Base-by-base conservation (phyloP, 2,797 vertebrate species). In the Anguilla megastoma region DNA sequence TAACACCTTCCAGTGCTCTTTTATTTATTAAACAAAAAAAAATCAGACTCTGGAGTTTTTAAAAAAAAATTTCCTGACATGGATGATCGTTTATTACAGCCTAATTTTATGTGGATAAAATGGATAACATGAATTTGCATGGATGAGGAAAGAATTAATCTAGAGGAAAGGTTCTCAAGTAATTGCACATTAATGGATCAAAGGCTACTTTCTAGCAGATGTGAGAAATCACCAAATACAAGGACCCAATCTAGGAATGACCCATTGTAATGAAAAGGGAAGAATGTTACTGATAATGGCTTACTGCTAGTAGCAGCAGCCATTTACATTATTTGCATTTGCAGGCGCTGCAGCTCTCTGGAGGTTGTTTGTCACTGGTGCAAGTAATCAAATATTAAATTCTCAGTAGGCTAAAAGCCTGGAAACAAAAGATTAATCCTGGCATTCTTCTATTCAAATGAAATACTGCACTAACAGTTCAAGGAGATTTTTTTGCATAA, bases 381-480 rank as follows among this genome's bases (percentile, higher is more conserved):
- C 58, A 45, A 56, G 36, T 33, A 86, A 86, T 66, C 36, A 71
- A 52, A 52, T 82, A 82, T 30, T 86, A 56, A 85, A 83, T 88
- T 82, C 84, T 33, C 48, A 88, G 66, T 8, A 33, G 48, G 41
- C 50, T 14, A 16, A 30, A 76, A 3, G 36, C 54, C 60, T 48
- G 85, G 36, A 54, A 27, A 63, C 1, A n/a, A 0, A 87, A 79
- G 41, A 89, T 85, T 27, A 58, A 85, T 56, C 86, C 69, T 86
- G 88, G 83, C 88, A 84, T 33, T 3, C 0, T 50, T 36, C 56
- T 36, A n/a, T 85, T 86, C 36, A 76, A 50, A 6, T 80, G 60
- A 84, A 63, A 85, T 74, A 74, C 85, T 50, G 79, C 74, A 84
- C 45, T 74, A 69, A 21, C 69, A 45, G 58, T 87, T 86, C 69